phyloP scores from a whole-genome alignment of 2,888 invertebrate species.

The Sarcophaga rosellei region DNA sequence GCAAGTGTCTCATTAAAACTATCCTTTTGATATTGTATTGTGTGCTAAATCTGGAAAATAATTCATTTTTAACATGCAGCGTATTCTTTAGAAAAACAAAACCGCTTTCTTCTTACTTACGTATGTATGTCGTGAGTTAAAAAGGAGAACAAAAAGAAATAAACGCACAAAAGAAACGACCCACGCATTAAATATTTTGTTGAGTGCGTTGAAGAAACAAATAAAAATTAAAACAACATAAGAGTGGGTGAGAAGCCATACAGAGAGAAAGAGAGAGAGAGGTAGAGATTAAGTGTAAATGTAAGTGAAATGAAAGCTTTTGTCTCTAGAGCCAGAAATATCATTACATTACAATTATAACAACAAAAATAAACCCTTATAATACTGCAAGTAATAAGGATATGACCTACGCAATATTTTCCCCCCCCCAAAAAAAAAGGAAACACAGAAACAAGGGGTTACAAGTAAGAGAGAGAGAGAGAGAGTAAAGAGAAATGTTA shows the following conservation, averaged over 20 bases:
- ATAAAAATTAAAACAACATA: neutral
- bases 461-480: neutral
- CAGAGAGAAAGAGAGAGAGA: neutral
- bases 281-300: neutral
- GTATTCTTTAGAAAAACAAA: too few relatives aligned
- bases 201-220: slow-evolving; percentile 41
- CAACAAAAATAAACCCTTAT: neutral
- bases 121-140: neutral
- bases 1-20: too few relatives aligned
- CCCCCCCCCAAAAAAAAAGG: neutral
- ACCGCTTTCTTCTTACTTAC: too few relatives aligned
- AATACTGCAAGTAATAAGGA: slow-evolving; percentile 52
- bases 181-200: slow-evolving; percentile 7
- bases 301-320: slow-evolving; percentile 49
- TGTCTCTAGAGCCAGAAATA: slow-evolving; percentile 27
- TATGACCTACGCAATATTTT: slow-evolving; percentile 65
- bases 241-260: neutral
- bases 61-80: neutral
- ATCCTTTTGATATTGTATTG: too few relatives aligned
- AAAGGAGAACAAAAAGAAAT: neutral
- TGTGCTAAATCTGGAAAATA: neutral
- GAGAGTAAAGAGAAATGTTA: neutral
- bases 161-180: neutral
- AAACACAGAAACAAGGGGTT: neutral
- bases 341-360: too few relatives aligned